Base-by-base conservation (phyloP, 2,888 invertebrate genomes). In the Beris morrisii region DNA sequence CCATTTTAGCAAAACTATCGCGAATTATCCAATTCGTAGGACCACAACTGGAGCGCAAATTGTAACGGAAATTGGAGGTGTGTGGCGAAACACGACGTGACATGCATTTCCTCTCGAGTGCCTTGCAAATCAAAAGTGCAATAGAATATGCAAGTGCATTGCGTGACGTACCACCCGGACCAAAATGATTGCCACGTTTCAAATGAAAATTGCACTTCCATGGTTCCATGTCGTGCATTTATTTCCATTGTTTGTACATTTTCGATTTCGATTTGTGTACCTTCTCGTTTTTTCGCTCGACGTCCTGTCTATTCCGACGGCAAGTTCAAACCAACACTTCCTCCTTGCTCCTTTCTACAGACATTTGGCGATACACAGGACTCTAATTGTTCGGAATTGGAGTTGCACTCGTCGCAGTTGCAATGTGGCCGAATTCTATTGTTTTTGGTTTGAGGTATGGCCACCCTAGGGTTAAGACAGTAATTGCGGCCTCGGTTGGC, bases 11-110 rank as follows among this genome's bases (percentile, higher is more conserved):
- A 22, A 22, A 22, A 22, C 22, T 22, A 22, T 22, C 22, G 22
- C 22, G 22, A 22, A 22, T 22, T 22, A 22, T 22, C 22, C 22
- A 22, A 22, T 22, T 3, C 22, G 22, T 22, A 22, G 22, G 3
- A 9, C 38, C 38, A 38, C 38, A 38, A 38, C 50, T 61, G 50
- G 61, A 50, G 52, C 52, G 52, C 32, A 61, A 61, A 61, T 64
- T 15, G 45, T 32, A 72, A 69, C 73, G 74, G 79, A 79, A 79
- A 79, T 79, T 78, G 78, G 78, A 79, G 79, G 79, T 80, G 80
- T 79, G 79, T 76, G 79, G 78, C 78, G 78, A 78, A 79, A 79
- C 79, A 78, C 79, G 77, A 80, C 78, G 79, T 79, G 79, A 80
- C 79, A 77, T 78, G 78, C 79, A 79, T 79, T 79, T 80, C 79